Base-by-base conservation (phyloP, 2,113 vertebrate genomes). In the Mustela nigripes region DNA sequence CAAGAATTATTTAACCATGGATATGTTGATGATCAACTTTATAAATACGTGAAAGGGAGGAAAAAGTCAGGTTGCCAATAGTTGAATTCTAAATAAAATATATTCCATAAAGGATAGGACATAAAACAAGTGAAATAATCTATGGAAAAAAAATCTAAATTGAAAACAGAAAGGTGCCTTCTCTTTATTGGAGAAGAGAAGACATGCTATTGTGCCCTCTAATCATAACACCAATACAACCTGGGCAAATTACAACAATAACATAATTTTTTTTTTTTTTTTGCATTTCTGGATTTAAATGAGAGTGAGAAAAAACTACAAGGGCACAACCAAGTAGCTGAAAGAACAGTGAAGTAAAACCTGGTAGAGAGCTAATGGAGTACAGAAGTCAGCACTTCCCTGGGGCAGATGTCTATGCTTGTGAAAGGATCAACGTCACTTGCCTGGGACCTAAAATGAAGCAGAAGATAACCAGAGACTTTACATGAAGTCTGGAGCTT, bases 401-500 rank as follows among this genome's bases (percentile, higher is more conserved):
- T 11, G 65, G 4, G 18, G 6, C 3, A 26, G 7, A 14, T 53
- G 15, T 62, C 21, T 4, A 22, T 0, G 74, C 2, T 8, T 3
- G 9, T 16, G 5, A 16, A 53, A 18, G 36, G 10, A 42, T 65
- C n/a, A 74, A 24, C 9, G 39, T 3, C 56, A 22, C 5, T 18
- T 60, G 5, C 18, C 18, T 24, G 39, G 18, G 50, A 65, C 24
- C 19, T 53, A 65, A 36, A 4, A 4, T 1, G 26, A 80, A 0
- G 9, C 2, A 1, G 15, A 8, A 42, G 63, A 62, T 67, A 88
- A 42, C n/a, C 50, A 5, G 2, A 82, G 26, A 45, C 15, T 22
- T 26, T 5, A 11, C 5, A 11, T 15, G 3, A 33, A 58, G 12
- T 7, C 18, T 81, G 2, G 4, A 19, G 11, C 19, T n/a, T 2